Evolutionary conservation across 2,113 vertebrate genomes (phyloP).

Genomic region (Carlito syrichta): DNA sequence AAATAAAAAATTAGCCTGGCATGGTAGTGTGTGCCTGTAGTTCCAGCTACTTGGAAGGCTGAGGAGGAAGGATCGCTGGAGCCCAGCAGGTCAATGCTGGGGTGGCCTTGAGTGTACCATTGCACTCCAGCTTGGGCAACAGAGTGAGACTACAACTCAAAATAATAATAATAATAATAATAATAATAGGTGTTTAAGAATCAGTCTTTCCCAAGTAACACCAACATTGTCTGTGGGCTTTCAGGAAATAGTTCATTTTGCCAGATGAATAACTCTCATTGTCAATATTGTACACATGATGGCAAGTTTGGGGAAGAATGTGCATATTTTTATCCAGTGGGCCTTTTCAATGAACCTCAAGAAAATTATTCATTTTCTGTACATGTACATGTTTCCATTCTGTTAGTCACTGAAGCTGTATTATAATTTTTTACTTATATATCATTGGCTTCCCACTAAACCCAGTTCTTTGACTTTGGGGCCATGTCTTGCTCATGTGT

Average conservation of each 20-base stretch:
- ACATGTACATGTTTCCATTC: background rate
- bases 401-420: background rate
- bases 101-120: too few species aligned
- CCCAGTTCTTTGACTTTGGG: background rate
- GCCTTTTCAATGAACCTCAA: background rate
- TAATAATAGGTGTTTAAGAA: background rate
- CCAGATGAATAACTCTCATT: background rate
- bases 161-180: too few species aligned
- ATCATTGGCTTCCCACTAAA: background rate
- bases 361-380: background rate
- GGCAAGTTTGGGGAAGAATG: background rate
- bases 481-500: background rate
- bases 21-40: too few species aligned
- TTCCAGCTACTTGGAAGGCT: too few species aligned
- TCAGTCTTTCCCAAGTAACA: background rate
- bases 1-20: too few species aligned
- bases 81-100: too few species aligned
- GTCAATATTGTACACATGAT: background rate
- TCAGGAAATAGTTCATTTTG: background rate
- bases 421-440: background rate
- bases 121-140: too few species aligned
- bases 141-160: too few species aligned
- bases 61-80: too few species aligned
- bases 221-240: background rate
- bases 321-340: background rate